Evolutionary conservation across 2,888 invertebrate genomes (phyloP), one percentile per base, ranked within the genome.

Genomic region (Trachelus iudaicus): DNA sequence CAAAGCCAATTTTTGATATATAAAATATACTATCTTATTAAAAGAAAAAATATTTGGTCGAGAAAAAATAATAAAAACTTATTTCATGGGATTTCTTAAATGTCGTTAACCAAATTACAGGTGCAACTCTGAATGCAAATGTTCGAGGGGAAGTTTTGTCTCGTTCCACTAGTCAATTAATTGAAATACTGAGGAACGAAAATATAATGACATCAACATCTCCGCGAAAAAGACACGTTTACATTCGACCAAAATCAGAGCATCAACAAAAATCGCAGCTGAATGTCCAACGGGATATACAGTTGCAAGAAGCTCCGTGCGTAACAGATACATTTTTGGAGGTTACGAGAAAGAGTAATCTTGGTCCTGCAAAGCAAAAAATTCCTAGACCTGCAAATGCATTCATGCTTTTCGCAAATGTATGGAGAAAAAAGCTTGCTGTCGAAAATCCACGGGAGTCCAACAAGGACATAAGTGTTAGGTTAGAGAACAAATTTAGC

Each of bases 391-490:
- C 94, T 3, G 94, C 94, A 2, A 94, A 94, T 86, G 94, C 94
- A 1, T 94, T 94, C 84, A 94, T 94, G 94, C 90, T 94, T 13
- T 94, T 94, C 85, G 94, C 94, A 34, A 94, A 94, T 86, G 93
- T 94, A 81, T 93, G 94, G 92, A 89, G 94, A 40, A 93, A 93
- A 85, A 92, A 92, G 83, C 90, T 94, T 82, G 93, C 94, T 1
- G 90, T 92, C 69, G 91, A 93, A 84, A 93, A 92, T 89, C 94
- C 94, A 0, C 90, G 93, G 23, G 94, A 94, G 83, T 94, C 94
- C 69, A 94, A 94, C 88, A 94, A 94, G 89, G 93, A 94, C 85
- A 94, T 94, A 81, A 94, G 94, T 84, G 93, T 93, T 84, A 92
- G 94, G 86, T 88, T 89, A 84, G 91, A 13, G 4, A 37, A 37